These are phyloP conservation scores for Argya squamiceps DNA, from an alignment of 2,797 vertebrate genomes.

Conservation along the genomic window DNA sequence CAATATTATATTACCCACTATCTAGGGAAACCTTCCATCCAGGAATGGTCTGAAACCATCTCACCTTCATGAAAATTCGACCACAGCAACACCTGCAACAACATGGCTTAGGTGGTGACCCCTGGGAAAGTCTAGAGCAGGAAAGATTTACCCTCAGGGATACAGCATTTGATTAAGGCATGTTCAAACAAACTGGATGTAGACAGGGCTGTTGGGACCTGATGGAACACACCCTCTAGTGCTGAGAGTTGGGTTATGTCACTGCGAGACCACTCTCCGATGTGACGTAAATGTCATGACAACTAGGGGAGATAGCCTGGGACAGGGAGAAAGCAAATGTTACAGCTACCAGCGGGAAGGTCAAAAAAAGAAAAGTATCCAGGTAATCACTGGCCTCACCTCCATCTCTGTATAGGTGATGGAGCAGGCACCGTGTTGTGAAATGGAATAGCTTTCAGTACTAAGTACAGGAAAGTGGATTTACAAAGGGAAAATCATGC, in stretches of 20 bases:
- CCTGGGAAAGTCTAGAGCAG: background rate
- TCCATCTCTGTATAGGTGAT: background rate
- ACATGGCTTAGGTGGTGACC: background rate
- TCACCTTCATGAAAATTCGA: background rate
- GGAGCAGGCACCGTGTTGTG: background rate
- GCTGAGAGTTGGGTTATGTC: too few species aligned
- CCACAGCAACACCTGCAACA: background rate
- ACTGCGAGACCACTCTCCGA: background rate
- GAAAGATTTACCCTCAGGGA: background rate
- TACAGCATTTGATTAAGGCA: rapidly evolving
- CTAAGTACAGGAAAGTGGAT: background rate
- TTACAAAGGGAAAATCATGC: background rate
- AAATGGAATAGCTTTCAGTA: background rate
- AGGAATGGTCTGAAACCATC: background rate
- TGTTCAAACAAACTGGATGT: too few species aligned
- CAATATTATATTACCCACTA: background rate
- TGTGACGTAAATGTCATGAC: background rate
- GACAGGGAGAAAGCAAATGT: background rate
- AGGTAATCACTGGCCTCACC: background rate
- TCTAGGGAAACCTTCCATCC: background rate
- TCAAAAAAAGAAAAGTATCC: background rate
- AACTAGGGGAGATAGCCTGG: background rate
- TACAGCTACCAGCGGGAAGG: background rate
- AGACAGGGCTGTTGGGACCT: too few species aligned
- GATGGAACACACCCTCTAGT: too few species aligned